phyloP scores from a whole-genome alignment of 2,113 vertebrate species.

The Scopus umbretta region DNA sequence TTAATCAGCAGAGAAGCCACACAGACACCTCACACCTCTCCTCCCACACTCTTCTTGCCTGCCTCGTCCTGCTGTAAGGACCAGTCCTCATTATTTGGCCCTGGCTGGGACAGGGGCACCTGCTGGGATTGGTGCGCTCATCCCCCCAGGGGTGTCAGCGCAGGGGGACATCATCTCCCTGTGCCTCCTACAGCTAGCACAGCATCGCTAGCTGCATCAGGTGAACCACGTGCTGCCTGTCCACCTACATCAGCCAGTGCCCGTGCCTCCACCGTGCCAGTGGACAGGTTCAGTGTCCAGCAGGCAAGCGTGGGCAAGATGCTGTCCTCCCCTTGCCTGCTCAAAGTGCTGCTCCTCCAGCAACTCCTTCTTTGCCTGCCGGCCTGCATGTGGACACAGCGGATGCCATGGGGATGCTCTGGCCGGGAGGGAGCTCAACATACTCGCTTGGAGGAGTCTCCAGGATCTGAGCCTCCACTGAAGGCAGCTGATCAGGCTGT shows the following conservation, averaged over 20 bases:
- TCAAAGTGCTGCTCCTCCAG: not conserved
- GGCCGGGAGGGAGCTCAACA: not conserved
- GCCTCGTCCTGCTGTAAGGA: accelerated
- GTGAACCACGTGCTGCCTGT: accelerated
- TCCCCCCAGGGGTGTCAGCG: too few relatives aligned
- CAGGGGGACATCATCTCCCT: not conserved
- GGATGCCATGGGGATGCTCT: not conserved
- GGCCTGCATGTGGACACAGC: accelerated
- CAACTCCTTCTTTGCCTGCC: not conserved
- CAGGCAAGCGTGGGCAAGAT: too few relatives aligned
- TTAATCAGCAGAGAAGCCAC: slow-evolving; percentile 28
- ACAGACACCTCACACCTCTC: not conserved
- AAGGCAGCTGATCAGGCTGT: not conserved
- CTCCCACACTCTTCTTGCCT: not conserved
- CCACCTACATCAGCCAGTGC: not conserved
- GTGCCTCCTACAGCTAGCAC: not conserved
- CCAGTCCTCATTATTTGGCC: not conserved
- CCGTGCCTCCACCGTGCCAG: accelerated
- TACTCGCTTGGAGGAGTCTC: accelerated
- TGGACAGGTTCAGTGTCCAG: accelerated
- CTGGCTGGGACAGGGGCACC: not conserved
- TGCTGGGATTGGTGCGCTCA: not conserved
- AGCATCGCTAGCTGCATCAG: accelerated
- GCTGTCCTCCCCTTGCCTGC: not conserved
- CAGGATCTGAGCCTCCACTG: accelerated